phyloP scores from a whole-genome alignment of 2,888 invertebrate species.

The Stratiomys singularior region DNA sequence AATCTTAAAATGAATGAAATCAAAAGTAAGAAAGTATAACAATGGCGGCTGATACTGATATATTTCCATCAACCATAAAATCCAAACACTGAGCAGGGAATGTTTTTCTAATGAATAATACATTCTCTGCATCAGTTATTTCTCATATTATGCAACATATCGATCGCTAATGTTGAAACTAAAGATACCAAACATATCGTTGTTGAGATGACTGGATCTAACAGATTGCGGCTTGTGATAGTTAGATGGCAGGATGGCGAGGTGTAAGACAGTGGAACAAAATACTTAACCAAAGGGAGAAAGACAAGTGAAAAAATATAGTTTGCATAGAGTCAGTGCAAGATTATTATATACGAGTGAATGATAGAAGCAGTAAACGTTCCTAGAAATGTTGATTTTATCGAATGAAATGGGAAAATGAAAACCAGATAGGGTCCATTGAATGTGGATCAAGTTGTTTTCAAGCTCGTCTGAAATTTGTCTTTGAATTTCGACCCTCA shows the following conservation, averaged over 20 bases:
- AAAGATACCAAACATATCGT: conserved; percentile 12
- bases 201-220: no score
- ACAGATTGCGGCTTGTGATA: no score
- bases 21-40: neutral
- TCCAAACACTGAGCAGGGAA: neutral
- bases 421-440: neutral
- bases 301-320: conserved; percentile 28
- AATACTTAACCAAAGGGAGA: conserved; percentile 19
- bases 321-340: conserved; percentile 8
- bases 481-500: no score
- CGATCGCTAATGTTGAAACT: conserved; percentile 14
- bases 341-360: neutral
- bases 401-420: neutral
- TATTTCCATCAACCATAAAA: neutral
- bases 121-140: conserved; percentile 25
- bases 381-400: neutral
- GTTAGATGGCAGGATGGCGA: neutral
- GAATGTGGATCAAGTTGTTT: no score
- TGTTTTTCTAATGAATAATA: conserved; percentile 21
- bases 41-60: conserved; percentile 3
- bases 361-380: neutral
- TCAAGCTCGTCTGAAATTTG: no score
- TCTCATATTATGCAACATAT: conserved; percentile 2
- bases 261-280: neutral
- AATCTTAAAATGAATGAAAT: neutral